Evolutionary conservation across 92 coral and sea anemone genomes (phyloP).

Genomic region (Virgularia gustaviana): DNA sequence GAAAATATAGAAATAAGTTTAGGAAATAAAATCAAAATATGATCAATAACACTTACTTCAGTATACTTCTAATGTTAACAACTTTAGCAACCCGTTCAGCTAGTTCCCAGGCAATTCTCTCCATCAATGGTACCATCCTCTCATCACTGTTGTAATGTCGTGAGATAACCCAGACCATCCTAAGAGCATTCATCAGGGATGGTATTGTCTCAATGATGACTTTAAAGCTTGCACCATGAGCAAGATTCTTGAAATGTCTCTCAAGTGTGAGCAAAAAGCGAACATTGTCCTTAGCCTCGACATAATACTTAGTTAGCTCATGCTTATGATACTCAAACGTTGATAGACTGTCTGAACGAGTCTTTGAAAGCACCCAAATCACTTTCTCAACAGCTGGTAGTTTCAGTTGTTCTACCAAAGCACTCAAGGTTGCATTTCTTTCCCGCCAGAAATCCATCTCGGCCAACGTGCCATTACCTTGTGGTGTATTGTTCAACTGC

Average conservation of each 20-base stretch:
- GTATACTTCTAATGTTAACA: slow-evolving; percentile 85
- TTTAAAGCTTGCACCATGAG: slow-evolving; percentile 96
- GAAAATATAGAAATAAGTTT: no score
- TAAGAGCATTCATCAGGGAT: slow-evolving; percentile 96
- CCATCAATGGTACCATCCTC: slow-evolving; percentile 99
- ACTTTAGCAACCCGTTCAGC: slow-evolving; percentile 95
- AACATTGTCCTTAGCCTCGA: slow-evolving; percentile 96
- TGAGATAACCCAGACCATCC: slow-evolving; percentile 99
- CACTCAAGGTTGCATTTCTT: slow-evolving; percentile 93
- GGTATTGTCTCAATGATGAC: slow-evolving; percentile 97
- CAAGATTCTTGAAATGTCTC: slow-evolving; percentile 92
- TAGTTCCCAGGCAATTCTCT: slow-evolving; percentile 98
- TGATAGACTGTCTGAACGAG: slow-evolving; percentile 77
- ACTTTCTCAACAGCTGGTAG: slow-evolving; percentile 88
- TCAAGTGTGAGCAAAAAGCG: slow-evolving; percentile 91
- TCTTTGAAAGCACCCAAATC: slow-evolving; percentile 68
- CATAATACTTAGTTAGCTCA: slow-evolving; percentile 87
- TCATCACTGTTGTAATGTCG: slow-evolving; percentile 98
- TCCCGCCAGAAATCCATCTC: slow-evolving; percentile 99
- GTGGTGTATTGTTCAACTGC: slow-evolving; percentile 86
- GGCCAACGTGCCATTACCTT: slow-evolving; percentile 94
- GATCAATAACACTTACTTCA: slow-evolving; percentile 81
- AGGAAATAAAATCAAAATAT: no score
- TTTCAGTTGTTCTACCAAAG: slow-evolving; percentile 90
- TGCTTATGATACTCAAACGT: slow-evolving; percentile 95